These are phyloP conservation scores for Oreochromis spilurus DNA, from an alignment of 2,113 vertebrate species.

Conservation along the genomic window DNA sequence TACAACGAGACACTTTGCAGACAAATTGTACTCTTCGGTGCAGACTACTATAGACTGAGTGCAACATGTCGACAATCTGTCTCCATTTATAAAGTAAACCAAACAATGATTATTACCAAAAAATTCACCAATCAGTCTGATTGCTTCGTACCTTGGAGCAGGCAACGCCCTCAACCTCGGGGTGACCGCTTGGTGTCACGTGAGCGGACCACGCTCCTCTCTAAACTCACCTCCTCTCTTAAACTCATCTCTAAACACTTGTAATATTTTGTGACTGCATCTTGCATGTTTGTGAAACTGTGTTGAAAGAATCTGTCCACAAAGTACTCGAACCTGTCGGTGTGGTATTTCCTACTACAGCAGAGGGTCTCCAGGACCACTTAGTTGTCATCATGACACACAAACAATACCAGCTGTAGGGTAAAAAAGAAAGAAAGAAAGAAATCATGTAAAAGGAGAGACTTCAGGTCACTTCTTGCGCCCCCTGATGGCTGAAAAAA, in stretches of 20 bases:
- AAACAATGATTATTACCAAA: not conserved
- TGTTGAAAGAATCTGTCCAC: not conserved
- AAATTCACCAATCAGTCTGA: not conserved
- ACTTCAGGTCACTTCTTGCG: not conserved
- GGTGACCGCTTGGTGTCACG: not conserved
- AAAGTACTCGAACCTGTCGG: not conserved
- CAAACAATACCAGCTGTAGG: not conserved
- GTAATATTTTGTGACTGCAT: not conserved
- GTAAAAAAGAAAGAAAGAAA: not conserved
- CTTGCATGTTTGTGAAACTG: not conserved
- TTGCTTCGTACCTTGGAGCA: not conserved
- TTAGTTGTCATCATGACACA: not conserved
- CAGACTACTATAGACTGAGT: not conserved
- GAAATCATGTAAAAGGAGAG: not conserved
- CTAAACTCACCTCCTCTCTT: not conserved
- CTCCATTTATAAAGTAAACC: not conserved
- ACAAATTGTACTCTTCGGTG: not conserved
- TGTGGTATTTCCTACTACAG: not conserved
- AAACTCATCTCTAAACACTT: not conserved
- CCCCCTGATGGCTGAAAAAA: not conserved
- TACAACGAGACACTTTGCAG: not conserved
- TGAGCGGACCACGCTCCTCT: not conserved
- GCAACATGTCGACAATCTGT: not conserved
- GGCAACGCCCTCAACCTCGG: not conserved
- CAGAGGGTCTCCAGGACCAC: not conserved